Evolutionary conservation across 2,797 vertebrate genomes (phyloP).

Genomic region (Melanotaenia pygmaea): DNA sequence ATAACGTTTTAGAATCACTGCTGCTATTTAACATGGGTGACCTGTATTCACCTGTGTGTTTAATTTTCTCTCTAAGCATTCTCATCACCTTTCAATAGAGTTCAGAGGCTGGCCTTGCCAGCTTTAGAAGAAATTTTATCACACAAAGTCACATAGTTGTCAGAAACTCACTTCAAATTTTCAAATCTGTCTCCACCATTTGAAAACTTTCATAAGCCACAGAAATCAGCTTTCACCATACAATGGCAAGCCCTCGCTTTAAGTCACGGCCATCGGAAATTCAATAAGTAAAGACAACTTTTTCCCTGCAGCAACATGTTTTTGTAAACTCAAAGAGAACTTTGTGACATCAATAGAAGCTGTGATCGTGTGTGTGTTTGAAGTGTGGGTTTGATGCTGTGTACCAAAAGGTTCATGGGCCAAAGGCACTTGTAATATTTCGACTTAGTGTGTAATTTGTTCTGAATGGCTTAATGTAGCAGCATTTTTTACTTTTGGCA

Average conservation of each 20-base stretch:
- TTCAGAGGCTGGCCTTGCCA: conserved; percentile 45
- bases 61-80: background rate
- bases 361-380: background rate
- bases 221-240: conserved; percentile 21
- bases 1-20: background rate
- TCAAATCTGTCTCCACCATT: conserved; percentile 5
- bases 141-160: conserved; percentile 12
- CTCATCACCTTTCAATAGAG: background rate
- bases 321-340: conserved; percentile 13
- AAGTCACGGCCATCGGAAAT: conserved; percentile 9
- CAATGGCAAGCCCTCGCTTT: conserved; percentile 14
- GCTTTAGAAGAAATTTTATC: conserved; percentile 18
- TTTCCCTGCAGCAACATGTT: conserved; percentile 1
- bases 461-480: conserved; percentile 18
- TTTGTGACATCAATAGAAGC: background rate
- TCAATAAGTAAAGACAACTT: conserved; percentile 11
- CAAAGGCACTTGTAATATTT: conserved; percentile 9
- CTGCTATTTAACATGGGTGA: background rate
- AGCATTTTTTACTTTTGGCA: conserved; percentile 36
- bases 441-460: conserved; percentile 16
- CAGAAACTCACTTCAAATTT: conserved; percentile 1
- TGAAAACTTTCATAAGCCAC: conserved; percentile 22
- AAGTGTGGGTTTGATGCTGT: conserved; percentile 5
- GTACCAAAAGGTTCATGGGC: conserved; percentile 10
- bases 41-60: background rate